Conservation (phyloP, 2,113 vertebrate species). For the Pseudolaguvia tuberculata region DNA sequence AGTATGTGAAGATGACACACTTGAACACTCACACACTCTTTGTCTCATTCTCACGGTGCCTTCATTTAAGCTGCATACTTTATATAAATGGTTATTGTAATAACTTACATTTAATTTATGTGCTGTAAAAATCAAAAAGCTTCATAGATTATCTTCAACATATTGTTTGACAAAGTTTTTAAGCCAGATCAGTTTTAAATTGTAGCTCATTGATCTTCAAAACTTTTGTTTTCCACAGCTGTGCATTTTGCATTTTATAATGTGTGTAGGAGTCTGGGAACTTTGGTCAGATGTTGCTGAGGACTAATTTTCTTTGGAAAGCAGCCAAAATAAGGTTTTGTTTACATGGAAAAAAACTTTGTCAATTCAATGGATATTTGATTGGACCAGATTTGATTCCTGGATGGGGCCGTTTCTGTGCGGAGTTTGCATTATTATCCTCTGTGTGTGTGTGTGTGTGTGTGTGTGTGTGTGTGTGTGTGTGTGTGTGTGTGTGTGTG, state of each 20-base stretch:
- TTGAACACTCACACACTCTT: background rate
- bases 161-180: conserved; percentile 7
- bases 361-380: background rate
- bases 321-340: background rate
- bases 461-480: too few relatives aligned
- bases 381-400: background rate
- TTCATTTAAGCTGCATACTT: conserved; percentile 21
- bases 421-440: too few relatives aligned
- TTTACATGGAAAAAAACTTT: background rate
- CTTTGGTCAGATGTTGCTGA: background rate
- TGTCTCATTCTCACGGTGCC: background rate
- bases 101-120: background rate
- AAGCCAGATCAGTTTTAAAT: conserved; percentile 10
- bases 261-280: background rate
- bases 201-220: background rate
- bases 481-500: too few relatives aligned
- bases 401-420: too few relatives aligned
- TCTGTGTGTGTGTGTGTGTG: too few relatives aligned
- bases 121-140: background rate
- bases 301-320: background rate
- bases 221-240: background rate
- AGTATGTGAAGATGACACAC: conserved; percentile 12
- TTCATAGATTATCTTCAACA: background rate
- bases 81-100: background rate
- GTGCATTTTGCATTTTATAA: conserved; percentile 14